phyloP scores from a whole-genome alignment of 2,888 invertebrate species.

The Archips crataeganus region DNA sequence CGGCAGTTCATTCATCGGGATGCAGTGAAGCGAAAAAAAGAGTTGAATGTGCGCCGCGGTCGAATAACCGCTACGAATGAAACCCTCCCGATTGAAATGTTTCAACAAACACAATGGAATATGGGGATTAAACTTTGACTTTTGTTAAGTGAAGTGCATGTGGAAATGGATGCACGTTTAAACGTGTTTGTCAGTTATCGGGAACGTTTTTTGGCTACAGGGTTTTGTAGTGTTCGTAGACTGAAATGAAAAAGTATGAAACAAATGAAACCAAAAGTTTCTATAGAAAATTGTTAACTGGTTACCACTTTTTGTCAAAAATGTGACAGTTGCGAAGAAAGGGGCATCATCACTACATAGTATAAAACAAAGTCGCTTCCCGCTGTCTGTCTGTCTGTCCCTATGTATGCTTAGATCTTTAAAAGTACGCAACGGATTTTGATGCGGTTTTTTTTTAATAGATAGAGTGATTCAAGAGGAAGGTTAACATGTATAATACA shows the following conservation, averaged over 20 bases:
- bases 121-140: slow-evolving; percentile 62
- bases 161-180: slow-evolving; percentile 30
- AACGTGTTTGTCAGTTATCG: slow-evolving; percentile 26
- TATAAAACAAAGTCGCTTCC: too few species aligned
- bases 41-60: slow-evolving; percentile 74
- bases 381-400: too few species aligned
- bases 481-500: too few species aligned
- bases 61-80: slow-evolving; percentile 71
- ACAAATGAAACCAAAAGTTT: too few species aligned
- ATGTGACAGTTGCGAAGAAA: too few species aligned
- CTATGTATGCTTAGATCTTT: too few species aligned
- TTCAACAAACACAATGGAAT: slow-evolving; percentile 76
- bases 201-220: not conserved
- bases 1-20: slow-evolving; percentile 74
- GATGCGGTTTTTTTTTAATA: too few species aligned
- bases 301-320: too few species aligned
- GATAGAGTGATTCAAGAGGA: too few species aligned
- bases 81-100: slow-evolving; percentile 78
- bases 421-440: too few species aligned
- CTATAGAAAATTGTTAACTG: too few species aligned
- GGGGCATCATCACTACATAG: too few species aligned
- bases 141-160: slow-evolving; percentile 41
- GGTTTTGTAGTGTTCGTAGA: not conserved
- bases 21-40: slow-evolving; percentile 73
- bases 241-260: not conserved